Evolutionary conservation across 2,888 invertebrate genomes (phyloP).

Genomic region (Koerneria pararmatus): DNA sequence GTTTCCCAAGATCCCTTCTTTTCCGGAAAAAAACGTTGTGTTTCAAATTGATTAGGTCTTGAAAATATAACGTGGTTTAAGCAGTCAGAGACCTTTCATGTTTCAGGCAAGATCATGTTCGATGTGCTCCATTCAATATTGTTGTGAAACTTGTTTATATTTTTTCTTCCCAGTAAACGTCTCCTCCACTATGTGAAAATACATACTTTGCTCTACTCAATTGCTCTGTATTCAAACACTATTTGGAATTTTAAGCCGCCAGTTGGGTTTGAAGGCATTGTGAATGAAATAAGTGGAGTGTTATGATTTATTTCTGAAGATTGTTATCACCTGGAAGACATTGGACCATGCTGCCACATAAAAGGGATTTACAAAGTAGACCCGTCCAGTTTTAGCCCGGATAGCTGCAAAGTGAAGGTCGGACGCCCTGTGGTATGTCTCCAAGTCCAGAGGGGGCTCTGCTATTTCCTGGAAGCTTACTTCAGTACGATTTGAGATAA

Average conservation of each 20-base stretch:
- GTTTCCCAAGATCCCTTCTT: no score
- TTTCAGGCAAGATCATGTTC: no score
- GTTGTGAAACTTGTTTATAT: no score
- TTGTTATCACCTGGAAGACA: slow-evolving; percentile 55
- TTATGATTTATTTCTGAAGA: no score
- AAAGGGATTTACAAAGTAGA: slow-evolving; percentile 58
- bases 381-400: slow-evolving; percentile 55
- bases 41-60: no score
- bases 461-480: slow-evolving; percentile 53
- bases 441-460: slow-evolving; percentile 57
- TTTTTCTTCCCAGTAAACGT: no score
- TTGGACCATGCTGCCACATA: slow-evolving; percentile 59
- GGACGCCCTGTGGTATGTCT: slow-evolving; percentile 47
- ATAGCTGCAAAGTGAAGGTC: slow-evolving; percentile 57
- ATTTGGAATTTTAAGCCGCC: not conserved
- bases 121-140: no score
- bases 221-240: not conserved
- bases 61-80: no score
- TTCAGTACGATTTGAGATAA: slow-evolving; percentile 1
- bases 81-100: no score
- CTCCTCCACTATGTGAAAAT: no score
- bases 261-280: not conserved
- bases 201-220: not conserved
- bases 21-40: no score
- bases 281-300: no score